Base-by-base conservation (phyloP, 2,888 invertebrate genomes). In the Caenorhabditis sulstoni region DNA sequence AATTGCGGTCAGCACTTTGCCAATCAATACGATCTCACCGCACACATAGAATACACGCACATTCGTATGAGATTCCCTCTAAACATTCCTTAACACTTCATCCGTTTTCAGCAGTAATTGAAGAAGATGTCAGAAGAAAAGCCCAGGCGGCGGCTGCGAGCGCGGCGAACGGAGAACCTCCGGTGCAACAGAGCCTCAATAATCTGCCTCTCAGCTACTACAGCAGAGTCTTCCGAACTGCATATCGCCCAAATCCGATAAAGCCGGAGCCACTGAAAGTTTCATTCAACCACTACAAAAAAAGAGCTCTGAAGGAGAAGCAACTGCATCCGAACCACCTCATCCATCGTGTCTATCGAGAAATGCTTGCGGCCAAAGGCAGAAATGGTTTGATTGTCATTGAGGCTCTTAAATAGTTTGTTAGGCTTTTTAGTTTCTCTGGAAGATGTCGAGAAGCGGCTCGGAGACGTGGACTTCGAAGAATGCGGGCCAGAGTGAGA, bases 191-290 rank as follows among this genome's bases (percentile, higher is more conserved):
- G 16, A 7, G 22, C 47, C 45, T 74, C 1, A 71, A 57, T 11
- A 83, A 83, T 53, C 50, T 84, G 23, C 84, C 84, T n/a, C 67
- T 84, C 12, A 84, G 84, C 57, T 75, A 75, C 49, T 66, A 79
- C 70, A 79, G 78, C 57, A 52, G 84, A 45, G 81, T 84, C 1
- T 84, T 82, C 35, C 81, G 81, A 29, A 76, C 78, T 4, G 80
- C 84, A 0, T 82, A 81, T 44, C 59, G 77, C 0, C 78, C 81
- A 22, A 79, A 65, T 62, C 79, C 84, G 0, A 78, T 73, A 18
- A 71, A 71, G 35, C 61, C 64, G 0, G 81, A 84, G n/a, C 61
- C 68, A n/a, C 29, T 84, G 11, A 81, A 79, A 57, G 55, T 84
- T 18, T 79, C 81, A 1, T 84, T 82, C 62, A 81, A 82, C 49